phyloP scores from a whole-genome alignment of 2,797 vertebrate species.

The Lindbergichthys nudifrons region DNA sequence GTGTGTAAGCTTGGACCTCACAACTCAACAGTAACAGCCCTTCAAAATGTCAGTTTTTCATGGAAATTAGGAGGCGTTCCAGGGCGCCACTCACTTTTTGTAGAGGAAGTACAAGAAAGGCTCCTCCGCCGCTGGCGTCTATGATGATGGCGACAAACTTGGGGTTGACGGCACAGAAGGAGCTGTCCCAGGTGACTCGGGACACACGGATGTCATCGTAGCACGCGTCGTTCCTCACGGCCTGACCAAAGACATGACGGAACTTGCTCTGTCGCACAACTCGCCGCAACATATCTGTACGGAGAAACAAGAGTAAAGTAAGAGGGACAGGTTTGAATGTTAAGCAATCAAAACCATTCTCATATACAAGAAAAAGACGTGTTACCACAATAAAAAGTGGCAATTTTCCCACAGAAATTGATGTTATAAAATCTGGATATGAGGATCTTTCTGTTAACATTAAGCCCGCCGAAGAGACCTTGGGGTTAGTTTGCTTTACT shows the following conservation, averaged over 20 bases:
- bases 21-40: not conserved
- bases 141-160: slow-evolving; percentile 97
- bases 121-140: slow-evolving; percentile 96
- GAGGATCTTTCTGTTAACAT: no score
- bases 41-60: not conserved
- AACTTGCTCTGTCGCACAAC: slow-evolving; percentile 99
- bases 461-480: no score
- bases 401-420: no score
- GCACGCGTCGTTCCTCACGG: slow-evolving; percentile 97
- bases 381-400: no score
- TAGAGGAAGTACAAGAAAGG: slow-evolving; percentile 95
- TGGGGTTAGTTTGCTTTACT: no score
- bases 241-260: slow-evolving; percentile 97
- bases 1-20: not conserved
- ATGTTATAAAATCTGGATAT: no score
- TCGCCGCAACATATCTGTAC: slow-evolving; percentile 94
- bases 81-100: slow-evolving; percentile 87
- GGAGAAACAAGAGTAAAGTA: not conserved
- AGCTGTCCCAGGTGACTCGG: slow-evolving; percentile 97
- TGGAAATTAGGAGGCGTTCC: not conserved
- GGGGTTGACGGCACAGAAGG: slow-evolving; percentile 97
- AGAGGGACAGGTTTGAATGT: not conserved
- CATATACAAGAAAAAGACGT: no score
- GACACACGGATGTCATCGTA: slow-evolving; percentile 99
- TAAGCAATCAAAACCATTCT: no score